Base-by-base conservation (phyloP, 2,888 invertebrate species). In the Cremastinae sp. region DNA sequence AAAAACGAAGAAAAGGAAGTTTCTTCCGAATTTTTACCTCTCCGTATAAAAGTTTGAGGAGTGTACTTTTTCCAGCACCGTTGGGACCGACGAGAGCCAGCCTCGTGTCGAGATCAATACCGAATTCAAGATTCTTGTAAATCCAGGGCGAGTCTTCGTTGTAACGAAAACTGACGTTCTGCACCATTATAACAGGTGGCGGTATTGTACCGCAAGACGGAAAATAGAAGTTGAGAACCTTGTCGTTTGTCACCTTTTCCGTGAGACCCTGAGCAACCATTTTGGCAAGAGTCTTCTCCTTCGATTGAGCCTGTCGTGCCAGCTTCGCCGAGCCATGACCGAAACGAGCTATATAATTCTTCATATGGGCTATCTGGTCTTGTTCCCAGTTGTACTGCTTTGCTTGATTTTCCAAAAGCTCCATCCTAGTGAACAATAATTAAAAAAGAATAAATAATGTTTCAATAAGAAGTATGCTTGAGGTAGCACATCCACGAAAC, bases 341-440 rank as follows among this genome's bases (percentile, higher is more conserved):
- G 90, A 99, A 99, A 66, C 99, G 93, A 0, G 99, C 99, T 81
- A 99, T 98, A 90, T 99, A 99, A 90, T 99, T 98, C 94, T 99
- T 99, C 99, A 99, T 99, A 87, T 99, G 97, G 75, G 97, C 93
- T 79, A 99, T 99, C 91, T 99, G 99, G 90, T 98, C 98, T 90
- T 99, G 99, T 90, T 99, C 99, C 99, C 99, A 99, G 86, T 98
- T 97, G 91, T 98, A 99, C 87, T 97, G 97, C 90, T 99, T 99
- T 94, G 96, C 96, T 91, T 99, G 99, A 90, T 99, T 99, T 90
- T 99, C 99, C 78, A 98, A 91, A 83, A 98, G 91, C 89, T 99
- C 99, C 92, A 95, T 92, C 78, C 98, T 87, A 38, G 34, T 18
- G 3, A 12, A 3, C 2, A 28, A 5, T 3, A 28, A 34, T 45